These are phyloP conservation scores for Andrena cerasifolii DNA, from an alignment of 1,140 invertebrate species.

Conservation along the genomic window DNA sequence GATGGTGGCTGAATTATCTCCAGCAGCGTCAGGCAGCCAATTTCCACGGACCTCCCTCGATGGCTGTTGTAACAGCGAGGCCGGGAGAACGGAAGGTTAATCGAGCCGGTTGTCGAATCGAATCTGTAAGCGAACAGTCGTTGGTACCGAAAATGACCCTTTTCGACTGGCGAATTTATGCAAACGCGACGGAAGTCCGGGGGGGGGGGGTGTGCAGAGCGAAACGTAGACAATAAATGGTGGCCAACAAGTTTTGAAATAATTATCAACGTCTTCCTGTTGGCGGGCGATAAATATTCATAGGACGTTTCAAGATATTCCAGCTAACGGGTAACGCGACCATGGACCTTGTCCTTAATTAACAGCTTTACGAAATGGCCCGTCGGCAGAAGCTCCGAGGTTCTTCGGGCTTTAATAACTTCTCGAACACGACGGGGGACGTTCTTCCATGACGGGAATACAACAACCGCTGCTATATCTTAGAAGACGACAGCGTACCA, in stretches of 20 bases:
- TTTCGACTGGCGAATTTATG: not conserved
- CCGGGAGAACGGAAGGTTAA: not conserved
- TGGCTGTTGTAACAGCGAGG: not conserved
- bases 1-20: not conserved
- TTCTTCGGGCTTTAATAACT: conserved; percentile 30
- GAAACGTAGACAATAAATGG: conserved; percentile 44
- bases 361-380: conserved; percentile 57
- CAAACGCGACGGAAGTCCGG: not conserved
- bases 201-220: not conserved
- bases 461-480: not conserved
- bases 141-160: not conserved
- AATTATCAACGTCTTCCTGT: conserved; percentile 48
- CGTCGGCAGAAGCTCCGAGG: conserved; percentile 47
- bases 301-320: conserved; percentile 61
- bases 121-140: no score
- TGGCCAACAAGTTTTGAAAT: conserved; percentile 40
- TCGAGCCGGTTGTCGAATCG: not conserved
- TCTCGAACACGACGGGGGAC: conserved; percentile 3
- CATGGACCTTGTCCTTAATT: conserved; percentile 61
- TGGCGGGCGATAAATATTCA: conserved; percentile 58
- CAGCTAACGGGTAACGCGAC: conserved; percentile 54
- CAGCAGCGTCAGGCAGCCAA: not conserved
- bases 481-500: no score
- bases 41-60: not conserved
- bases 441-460: not conserved